phyloP scores from a whole-genome alignment of 2,797 vertebrate genomes.

The Tachyglossus aculeatus region DNA sequence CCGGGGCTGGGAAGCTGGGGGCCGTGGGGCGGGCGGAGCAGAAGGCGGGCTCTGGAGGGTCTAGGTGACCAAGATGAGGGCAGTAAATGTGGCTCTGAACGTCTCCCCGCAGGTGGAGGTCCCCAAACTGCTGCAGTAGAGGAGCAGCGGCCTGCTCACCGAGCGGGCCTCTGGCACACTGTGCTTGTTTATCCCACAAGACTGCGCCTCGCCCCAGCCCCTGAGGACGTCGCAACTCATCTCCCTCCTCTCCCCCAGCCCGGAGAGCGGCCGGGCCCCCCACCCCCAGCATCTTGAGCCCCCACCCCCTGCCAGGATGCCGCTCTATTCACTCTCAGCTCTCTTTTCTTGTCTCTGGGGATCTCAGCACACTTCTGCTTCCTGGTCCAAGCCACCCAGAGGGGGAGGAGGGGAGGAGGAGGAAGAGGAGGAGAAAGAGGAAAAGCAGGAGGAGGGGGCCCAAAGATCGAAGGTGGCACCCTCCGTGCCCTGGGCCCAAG shows the following conservation, averaged over 20 bases:
- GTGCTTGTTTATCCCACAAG: slow-evolving; percentile 17
- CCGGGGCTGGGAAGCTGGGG: too few species aligned
- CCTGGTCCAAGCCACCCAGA: background rate
- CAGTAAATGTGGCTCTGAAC: background rate
- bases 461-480: too few species aligned
- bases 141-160: slow-evolving; percentile 24
- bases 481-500: too few species aligned
- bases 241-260: background rate
- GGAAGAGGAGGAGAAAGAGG: background rate
- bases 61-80: background rate
- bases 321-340: background rate
- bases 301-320: background rate
- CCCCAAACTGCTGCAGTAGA: slow-evolving; percentile 80
- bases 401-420: background rate
- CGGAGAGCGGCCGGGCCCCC: background rate
- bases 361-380: too few species aligned
- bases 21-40: too few species aligned
- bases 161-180: slow-evolving; percentile 16
- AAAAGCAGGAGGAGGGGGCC: too few species aligned
- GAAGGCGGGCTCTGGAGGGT: background rate
- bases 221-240: slow-evolving; percentile 32
- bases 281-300: background rate
- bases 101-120: slow-evolving; percentile 73
- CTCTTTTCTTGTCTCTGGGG: slow-evolving; percentile 27
- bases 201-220: background rate